Evolutionary conservation across 2,113 vertebrate genomes (phyloP), one percentile per base, ranked within the genome.

Genomic region (Cinclus cinclus): DNA sequence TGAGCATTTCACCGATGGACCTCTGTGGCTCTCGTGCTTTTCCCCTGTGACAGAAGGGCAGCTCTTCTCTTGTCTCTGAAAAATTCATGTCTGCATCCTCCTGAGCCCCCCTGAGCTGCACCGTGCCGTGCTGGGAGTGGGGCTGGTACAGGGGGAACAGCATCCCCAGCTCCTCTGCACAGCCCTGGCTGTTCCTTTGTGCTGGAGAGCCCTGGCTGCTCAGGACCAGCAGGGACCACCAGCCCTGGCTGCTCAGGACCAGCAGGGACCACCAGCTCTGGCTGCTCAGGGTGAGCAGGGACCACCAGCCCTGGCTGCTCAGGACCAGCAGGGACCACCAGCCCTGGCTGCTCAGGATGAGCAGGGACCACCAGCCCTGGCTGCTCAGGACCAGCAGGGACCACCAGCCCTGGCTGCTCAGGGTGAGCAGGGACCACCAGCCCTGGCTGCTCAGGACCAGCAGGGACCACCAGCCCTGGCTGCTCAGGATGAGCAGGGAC

Each of bases 171-270:
- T 70, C 19, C 80, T 21, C 63, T 31, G 44, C 41, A 12, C 64
- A 41, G 6, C 75, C 24, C 62, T 6, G 1, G 12, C 42, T 1
- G 0, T 10, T 58, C 18, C 71, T 50, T 31, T 12, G 59, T 52
- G 83, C 50, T 44, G 71, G 14, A 16, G 7, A 83, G 47, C 33
- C 47, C 58, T 2, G 7, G 63, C 35, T 39, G 0, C 46, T 30
- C 42, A 19, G 42, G 42, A 17, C 19, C 1, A 7, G 62, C 22
- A 6, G 35, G 79, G 15, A 22, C 9, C 13, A 44, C 19, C 74
- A 50, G 70, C 41, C 19, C 78, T 22, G 56, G 63, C 35, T 39
- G 0, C 46, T 30, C 35, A 9, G 35, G 35, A 37, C 19, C 1
- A 7, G 62, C 21, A 6, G n/a, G 78, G 14, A 21, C 35, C 35